A percentile compares a stretch with the other conserved stretches of the same genome.
Conservation (phyloP, 2,113 vertebrate species). For the Syrmaticus mikado region DNA sequence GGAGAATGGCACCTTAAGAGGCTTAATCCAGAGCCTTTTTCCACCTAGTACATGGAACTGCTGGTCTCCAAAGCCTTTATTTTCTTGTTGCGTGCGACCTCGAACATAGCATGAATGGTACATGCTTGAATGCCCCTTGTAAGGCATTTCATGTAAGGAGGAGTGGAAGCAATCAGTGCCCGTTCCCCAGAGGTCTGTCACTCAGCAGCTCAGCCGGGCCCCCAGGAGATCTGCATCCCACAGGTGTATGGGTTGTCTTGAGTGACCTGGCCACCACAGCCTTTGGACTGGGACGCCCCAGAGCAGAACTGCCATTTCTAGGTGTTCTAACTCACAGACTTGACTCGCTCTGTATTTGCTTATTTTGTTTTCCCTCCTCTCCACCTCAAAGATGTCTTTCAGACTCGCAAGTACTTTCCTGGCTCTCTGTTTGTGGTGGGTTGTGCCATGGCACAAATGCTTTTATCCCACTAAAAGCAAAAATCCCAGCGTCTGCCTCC, state of each 20-base stretch:
- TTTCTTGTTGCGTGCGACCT: neutral
- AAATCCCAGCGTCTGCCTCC: neutral
- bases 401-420: neutral
- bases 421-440: neutral
- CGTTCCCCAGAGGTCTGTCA: neutral
- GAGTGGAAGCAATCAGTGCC: neutral
- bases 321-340: neutral
- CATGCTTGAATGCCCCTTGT: fast-evolving
- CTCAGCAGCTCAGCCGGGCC: neutral
- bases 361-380: neutral
- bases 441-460: fast-evolving
- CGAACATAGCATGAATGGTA: neutral
- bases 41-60: neutral
- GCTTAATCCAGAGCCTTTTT: neutral
- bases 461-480: neutral
- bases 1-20: neutral
- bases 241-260: neutral
- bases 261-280: neutral
- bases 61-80: neutral
- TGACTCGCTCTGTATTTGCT: neutral
- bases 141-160: neutral
- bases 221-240: neutral
- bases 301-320: neutral
- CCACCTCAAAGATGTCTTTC: neutral
- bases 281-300: neutral